Conservation (phyloP, 2,888 invertebrate genomes). For the Limnephilus rhombicus region DNA sequence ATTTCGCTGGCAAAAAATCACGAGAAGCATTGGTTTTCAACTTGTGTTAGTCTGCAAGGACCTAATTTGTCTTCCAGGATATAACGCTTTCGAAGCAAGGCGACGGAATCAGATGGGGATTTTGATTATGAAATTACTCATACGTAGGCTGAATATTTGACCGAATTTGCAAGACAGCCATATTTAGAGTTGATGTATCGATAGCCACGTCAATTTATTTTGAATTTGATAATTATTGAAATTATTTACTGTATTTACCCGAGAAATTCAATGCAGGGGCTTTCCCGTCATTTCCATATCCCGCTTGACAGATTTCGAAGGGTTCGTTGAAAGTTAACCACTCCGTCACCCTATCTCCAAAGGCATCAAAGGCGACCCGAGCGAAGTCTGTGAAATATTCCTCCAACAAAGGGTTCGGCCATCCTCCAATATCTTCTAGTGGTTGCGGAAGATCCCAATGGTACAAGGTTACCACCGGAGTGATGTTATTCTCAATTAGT, state of each 20-base stretch:
- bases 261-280: conserved; percentile 70
- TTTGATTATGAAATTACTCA: too few species aligned
- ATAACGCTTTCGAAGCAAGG: too few species aligned
- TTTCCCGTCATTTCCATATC: conserved; percentile 69
- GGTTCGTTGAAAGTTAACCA: conserved; percentile 85
- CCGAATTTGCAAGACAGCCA: too few species aligned
- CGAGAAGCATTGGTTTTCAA: too few species aligned
- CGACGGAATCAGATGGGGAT: too few species aligned
- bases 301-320: conserved; percentile 68
- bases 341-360: conserved; percentile 75
- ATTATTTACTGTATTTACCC: not conserved
- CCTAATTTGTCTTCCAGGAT: too few species aligned
- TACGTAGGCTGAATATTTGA: too few species aligned
- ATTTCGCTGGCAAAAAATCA: too few species aligned
- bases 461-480: conserved; percentile 78
- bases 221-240: not conserved
- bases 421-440: conserved; percentile 77
- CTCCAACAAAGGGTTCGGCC: conserved; percentile 77
- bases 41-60: too few species aligned
- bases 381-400: conserved; percentile 77
- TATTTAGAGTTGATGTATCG: too few species aligned
- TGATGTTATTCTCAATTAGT: conserved; percentile 72
- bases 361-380: conserved; percentile 73
- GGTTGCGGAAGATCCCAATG: conserved; percentile 79
- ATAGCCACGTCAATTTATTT: not conserved